phyloP scores from a whole-genome alignment of 2,888 invertebrate genomes.

The Pyrgus malvae region DNA sequence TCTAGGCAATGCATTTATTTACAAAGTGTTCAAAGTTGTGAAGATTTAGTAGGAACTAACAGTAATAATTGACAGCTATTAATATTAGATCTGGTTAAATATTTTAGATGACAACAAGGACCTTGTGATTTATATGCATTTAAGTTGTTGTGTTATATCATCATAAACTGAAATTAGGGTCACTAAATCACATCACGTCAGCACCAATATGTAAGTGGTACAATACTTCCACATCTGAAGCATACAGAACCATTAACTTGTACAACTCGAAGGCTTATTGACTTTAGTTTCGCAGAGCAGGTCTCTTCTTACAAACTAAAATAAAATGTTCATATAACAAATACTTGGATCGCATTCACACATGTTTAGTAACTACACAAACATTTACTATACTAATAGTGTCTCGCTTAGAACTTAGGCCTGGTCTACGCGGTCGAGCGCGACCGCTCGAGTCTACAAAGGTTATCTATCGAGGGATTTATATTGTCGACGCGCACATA shows the following conservation, averaged over 20 bases:
- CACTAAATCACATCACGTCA: slow-evolving; percentile 64
- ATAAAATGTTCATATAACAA: slow-evolving; percentile 12
- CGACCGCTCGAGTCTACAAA: no score
- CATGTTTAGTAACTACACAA: not conserved
- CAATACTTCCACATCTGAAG: slow-evolving; percentile 34
- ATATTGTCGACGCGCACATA: no score
- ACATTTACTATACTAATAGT: no score
- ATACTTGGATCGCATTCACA: slow-evolving; percentile 9
- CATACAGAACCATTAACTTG: slow-evolving; percentile 41
- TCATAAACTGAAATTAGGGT: slow-evolving; percentile 48
- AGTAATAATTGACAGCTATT: slow-evolving; percentile 17
- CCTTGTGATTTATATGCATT: slow-evolving; percentile 5
- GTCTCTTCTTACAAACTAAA: slow-evolving; percentile 32
- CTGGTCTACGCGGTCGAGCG: no score
- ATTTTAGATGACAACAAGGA: not conserved
- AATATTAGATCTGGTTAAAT: not conserved
- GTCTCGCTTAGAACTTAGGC: no score
- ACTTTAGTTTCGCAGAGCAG: slow-evolving; percentile 39
- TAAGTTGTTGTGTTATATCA: not conserved
- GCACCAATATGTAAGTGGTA: slow-evolving; percentile 60
- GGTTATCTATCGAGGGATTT: no score
- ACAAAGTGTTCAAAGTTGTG: slow-evolving; percentile 1
- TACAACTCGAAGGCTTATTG: slow-evolving; percentile 52
- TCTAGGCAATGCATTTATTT: no score
- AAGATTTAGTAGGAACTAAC: slow-evolving; percentile 21